Base-by-base conservation (phyloP, 2,888 invertebrate genomes). In the Creontiades dilutus region DNA sequence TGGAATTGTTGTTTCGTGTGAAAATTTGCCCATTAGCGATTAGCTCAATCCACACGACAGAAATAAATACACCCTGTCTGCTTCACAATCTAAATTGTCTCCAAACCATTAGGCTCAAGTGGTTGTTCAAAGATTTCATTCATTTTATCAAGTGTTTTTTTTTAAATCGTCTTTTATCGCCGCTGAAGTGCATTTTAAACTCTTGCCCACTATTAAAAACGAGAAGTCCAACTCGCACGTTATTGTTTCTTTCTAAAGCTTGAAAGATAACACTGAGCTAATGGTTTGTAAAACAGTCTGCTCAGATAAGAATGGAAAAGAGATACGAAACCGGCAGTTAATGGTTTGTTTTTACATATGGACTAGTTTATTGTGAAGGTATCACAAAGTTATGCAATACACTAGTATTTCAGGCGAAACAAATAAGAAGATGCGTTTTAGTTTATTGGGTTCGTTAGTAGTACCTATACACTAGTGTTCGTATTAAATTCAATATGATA, bases 201-300 rank as follows among this genome's bases (percentile, higher is more conserved):
- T 37, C 37, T 7, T 37, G 7, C 37, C 37, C 7, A 37, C 37
- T 68, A 68, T 19, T 68, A 19, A 23, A 52, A 52, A 52, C 52
- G 16, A 52, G 3, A 14, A 16, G 23, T 0, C 68, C 23, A 12
- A 23, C 68, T 27, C 19, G 9, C 68, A 19, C 12, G 68, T 12
- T 23, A 52, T 23, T 19, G 68, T 68, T 5, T 68, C 61, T 19
- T 19, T 23, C 13, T 23, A 68, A 23, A 23, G 68, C 68, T 68
- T 68, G 68, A 23, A 68, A 23, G 68, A 68, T 68, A 68, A 68
- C 23, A 23, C 4, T 9, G 12, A 23, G 23, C 68, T 68, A 68
- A 68, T 68, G 68, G 68, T 68, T 68, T 68, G 23, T 23, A 68
- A 68, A 23, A 68, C 68, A 68, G 68, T 68, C 23, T 11, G 9